phyloP scores from a whole-genome alignment of 1,140 invertebrate genomes.

The Musca domestica region DNA sequence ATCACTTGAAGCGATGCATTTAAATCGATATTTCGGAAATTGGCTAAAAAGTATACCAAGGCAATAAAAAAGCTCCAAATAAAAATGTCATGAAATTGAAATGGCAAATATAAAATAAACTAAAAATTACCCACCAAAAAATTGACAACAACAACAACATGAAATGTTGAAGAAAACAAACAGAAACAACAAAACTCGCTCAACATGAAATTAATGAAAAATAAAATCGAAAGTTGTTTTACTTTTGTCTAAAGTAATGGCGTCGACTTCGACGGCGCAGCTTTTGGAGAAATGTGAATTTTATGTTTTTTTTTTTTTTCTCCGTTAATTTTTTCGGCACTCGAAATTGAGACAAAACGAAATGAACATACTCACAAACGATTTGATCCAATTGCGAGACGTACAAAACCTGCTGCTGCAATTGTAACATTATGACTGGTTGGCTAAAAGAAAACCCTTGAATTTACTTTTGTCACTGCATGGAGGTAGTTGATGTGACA shows the following conservation, averaged over 20 bases:
- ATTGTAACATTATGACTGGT: not conserved
- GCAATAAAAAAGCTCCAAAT: too few species aligned
- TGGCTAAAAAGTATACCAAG: too few species aligned
- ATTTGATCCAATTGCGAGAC: not conserved
- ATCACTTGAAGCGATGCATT: too few species aligned
- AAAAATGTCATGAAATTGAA: not conserved
- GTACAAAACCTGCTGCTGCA: not conserved
- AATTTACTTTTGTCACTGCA: too few species aligned
- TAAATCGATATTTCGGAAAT: too few species aligned
- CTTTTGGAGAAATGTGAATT: slow-evolving; percentile 1
- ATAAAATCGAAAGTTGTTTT: slow-evolving; percentile 16
- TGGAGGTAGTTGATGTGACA: too few species aligned
- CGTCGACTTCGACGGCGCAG: too few species aligned
- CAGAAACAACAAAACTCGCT: slow-evolving; percentile 6
- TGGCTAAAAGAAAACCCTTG: too few species aligned
- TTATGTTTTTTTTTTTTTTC: not conserved
- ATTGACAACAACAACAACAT: not conserved
- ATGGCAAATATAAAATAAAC: not conserved
- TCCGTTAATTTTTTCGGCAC: not conserved
- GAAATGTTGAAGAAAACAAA: not conserved
- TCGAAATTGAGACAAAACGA: not conserved
- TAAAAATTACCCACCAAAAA: too few species aligned
- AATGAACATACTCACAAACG: not conserved
- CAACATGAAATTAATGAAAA: slow-evolving; percentile 11
- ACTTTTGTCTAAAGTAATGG: not conserved